Evolutionary conservation across 1,140 invertebrate genomes (phyloP).

Genomic region (Neodiprion virginianus): DNA sequence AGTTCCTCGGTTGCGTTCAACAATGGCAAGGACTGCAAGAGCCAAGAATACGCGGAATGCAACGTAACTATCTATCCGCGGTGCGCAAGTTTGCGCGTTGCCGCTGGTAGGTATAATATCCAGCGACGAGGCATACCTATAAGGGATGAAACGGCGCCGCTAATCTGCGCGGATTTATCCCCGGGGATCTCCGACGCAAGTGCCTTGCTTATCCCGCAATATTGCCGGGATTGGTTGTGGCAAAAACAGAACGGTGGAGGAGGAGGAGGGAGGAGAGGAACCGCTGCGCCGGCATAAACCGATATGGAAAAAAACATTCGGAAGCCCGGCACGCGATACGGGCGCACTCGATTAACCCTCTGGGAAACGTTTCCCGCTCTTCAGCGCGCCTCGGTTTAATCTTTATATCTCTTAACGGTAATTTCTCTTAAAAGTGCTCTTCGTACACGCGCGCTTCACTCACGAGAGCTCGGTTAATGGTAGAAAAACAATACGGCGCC

Average conservation of each 20-base stretch:
- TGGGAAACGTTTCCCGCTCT: background rate
- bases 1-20: background rate
- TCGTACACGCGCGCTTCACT: too few species aligned
- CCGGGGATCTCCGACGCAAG: background rate
- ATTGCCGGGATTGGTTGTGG: background rate
- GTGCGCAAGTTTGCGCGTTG: too few species aligned
- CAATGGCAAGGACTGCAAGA: background rate
- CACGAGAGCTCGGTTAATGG: too few species aligned
- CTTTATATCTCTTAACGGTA: background rate
- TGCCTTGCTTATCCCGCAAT: background rate
- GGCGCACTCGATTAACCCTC: background rate
- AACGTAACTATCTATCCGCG: background rate
- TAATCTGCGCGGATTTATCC: slow-evolving; percentile 4
- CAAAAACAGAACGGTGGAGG: background rate
- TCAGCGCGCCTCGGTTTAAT: background rate
- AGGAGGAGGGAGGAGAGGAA: too few species aligned
- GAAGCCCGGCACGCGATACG: background rate
- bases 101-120: background rate
- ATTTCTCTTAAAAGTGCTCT: background rate
- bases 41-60: background rate
- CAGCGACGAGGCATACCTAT: background rate
- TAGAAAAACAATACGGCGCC: too few species aligned
- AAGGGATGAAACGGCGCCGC: background rate
- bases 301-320: slow-evolving; percentile 3
- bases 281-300: background rate